Evolutionary conservation across 2,888 invertebrate species (phyloP).

Genomic region (Campoplex nolae): DNA sequence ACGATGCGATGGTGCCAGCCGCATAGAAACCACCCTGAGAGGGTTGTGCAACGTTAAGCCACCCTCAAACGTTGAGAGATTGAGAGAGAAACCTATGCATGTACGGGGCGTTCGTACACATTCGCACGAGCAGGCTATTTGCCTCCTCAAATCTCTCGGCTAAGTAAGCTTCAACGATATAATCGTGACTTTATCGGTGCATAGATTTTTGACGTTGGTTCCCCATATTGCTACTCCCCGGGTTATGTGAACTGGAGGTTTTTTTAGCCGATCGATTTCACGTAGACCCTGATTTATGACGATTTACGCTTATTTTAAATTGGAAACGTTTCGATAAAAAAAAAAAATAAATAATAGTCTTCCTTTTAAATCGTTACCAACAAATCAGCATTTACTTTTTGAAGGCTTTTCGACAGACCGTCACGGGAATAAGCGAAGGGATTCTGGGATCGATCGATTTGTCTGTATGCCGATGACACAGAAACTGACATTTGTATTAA

Average conservation of each 20-base stretch:
- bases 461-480: neutral
- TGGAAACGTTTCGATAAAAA: neutral
- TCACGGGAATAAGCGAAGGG: neutral
- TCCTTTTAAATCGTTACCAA: neutral
- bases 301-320: neutral
- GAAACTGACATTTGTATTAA: neutral
- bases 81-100: slow-evolving; percentile 6
- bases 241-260: neutral
- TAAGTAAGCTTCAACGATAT: slow-evolving; percentile 76
- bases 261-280: neutral
- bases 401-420: neutral
- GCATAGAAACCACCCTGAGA: slow-evolving; percentile 28
- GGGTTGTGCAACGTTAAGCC: slow-evolving; percentile 75
- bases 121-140: slow-evolving; percentile 24
- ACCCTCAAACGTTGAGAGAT: slow-evolving; percentile 66
- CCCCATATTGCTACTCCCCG: neutral
- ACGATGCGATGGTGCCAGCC: slow-evolving; percentile 40
- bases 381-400: neutral
- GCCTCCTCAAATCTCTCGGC: slow-evolving; percentile 52
- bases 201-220: slow-evolving; percentile 26
- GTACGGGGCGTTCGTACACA: slow-evolving; percentile 17
- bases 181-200: slow-evolving; percentile 77
- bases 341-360: neutral
- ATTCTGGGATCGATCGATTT: too few species aligned
- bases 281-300: slow-evolving; percentile 15